These are phyloP conservation scores for Trachymyrmex septentrionalis DNA, from an alignment of 1,140 invertebrate genomes.

Conservation along the genomic window DNA sequence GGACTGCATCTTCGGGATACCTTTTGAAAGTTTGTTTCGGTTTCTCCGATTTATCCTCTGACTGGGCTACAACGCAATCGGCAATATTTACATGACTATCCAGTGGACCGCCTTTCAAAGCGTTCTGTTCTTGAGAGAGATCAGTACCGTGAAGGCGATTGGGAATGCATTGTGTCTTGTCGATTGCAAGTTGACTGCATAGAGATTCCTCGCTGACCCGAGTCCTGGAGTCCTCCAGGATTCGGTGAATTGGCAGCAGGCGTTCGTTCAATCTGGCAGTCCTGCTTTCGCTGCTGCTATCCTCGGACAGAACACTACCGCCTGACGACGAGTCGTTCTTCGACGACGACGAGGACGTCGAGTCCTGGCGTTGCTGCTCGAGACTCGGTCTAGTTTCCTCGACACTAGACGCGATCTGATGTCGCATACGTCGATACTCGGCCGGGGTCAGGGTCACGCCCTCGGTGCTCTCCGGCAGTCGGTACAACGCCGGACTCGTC, in stretches of 20 bases:
- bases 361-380: constrained; percentile 51
- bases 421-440: constrained; percentile 76
- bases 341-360: constrained; percentile 51
- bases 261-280: constrained; percentile 79
- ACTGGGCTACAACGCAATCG: constrained; percentile 15
- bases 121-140: constrained; percentile 66
- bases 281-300: constrained; percentile 66
- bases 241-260: constrained; percentile 82
- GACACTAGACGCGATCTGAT: constrained; percentile 37
- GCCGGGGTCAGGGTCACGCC: constrained; percentile 79
- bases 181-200: constrained; percentile 67
- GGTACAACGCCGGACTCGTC: constrained; percentile 53
- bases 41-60: constrained; percentile 18
- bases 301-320: constrained; percentile 38
- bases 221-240: constrained; percentile 82
- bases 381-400: constrained; percentile 65
- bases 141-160: constrained; percentile 74
- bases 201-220: constrained; percentile 83
- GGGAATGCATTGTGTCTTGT: constrained; percentile 73
- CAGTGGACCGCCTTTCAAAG: constrained; percentile 63
- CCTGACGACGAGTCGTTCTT: constrained; percentile 43
- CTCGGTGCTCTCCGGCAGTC: constrained; percentile 75
- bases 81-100: constrained; percentile 12
- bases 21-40: constrained; percentile 33
- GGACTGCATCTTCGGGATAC: neutral